Conservation (phyloP, 2,113 vertebrate species). For the Eurystomus gularis region DNA sequence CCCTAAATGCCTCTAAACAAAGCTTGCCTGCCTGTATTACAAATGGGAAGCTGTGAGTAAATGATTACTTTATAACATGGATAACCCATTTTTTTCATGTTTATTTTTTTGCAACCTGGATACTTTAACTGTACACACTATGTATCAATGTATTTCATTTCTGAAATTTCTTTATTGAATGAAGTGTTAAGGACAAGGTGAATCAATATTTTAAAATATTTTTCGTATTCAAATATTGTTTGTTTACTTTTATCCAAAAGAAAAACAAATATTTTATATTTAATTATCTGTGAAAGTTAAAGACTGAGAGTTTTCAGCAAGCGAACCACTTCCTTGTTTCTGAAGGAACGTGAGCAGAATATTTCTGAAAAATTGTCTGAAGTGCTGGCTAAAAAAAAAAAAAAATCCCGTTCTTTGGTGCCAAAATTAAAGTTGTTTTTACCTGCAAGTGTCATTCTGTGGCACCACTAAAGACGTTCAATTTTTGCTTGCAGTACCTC, state of each 20-base stretch:
- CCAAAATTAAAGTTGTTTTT: not conserved
- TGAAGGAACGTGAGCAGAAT: not conserved
- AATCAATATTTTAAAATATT: not conserved
- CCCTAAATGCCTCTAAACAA: not conserved
- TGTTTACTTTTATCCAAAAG: not conserved
- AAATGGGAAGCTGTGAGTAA: not conserved
- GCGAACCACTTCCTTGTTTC: not conserved
- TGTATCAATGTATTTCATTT: not conserved
- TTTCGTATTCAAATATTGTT: not conserved
- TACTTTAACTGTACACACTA: not conserved
- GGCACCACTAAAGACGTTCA: not conserved
- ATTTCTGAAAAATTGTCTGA: not conserved
- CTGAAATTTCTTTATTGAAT: not conserved
- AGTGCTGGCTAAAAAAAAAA: not conserved
- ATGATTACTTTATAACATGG: not conserved
- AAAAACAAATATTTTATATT: not conserved
- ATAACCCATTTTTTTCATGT: not conserved
- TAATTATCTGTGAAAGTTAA: not conserved
- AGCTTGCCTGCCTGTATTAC: not conserved
- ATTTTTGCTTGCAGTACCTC: not conserved
- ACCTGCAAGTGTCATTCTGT: not conserved
- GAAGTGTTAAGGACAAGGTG: not conserved
- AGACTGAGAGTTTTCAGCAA: not conserved
- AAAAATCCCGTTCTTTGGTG: not conserved
- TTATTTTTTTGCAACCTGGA: not conserved